Evolutionary conservation across 2,113 vertebrate genomes (phyloP), one percentile per base, ranked within the genome.

Genomic region (Lanius collurio): DNA sequence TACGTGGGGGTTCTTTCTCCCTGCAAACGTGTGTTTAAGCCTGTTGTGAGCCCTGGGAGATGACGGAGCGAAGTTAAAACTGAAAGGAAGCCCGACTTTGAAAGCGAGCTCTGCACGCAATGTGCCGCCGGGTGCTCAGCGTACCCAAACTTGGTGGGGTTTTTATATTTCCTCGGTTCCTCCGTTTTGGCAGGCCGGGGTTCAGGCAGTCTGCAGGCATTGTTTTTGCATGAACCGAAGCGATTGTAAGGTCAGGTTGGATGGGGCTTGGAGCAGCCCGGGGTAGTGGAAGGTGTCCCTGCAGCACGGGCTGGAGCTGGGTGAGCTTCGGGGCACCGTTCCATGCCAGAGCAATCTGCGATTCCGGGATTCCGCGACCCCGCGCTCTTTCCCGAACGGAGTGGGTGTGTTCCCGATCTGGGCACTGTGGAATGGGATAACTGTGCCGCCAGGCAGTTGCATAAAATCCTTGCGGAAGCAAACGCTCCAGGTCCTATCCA

Each of bases 1-100:
- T 7, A 0, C 3, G 2, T 2, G 4, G 5, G 30, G 75, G 6
- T 8, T 23, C 10, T 23, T 81, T 44, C 22, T 57, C 4, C 28
- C 6, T 44, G 2, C 23, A 68, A 77, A 27, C 7, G 22, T 6
- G 52, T 20, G 33, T 44, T 33, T 52, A 3, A 2, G 16, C 7
- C 10, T 20, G 2, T 8, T 18, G 15, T 1, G 85, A 68, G 68
- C 30, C 13, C 20, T 1, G 21, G 14, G 35, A 16, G 69, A 6
- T 47, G 79, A 5, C 1, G 8, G 83, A 39, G 18, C 24, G 47
- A 33, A 37, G 13, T 28, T 42, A 39, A 39, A 39, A 22, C 28
- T 7, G 47, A 6, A 21, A 22, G 14, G 28, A 49, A 68, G 6
- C 30, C 7, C 7, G 42, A 6, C 11, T 27, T 39, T n/a, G 1